Evolutionary conservation across 2,888 invertebrate species (phyloP).

Genomic region (Hipparchia sbordonii): DNA sequence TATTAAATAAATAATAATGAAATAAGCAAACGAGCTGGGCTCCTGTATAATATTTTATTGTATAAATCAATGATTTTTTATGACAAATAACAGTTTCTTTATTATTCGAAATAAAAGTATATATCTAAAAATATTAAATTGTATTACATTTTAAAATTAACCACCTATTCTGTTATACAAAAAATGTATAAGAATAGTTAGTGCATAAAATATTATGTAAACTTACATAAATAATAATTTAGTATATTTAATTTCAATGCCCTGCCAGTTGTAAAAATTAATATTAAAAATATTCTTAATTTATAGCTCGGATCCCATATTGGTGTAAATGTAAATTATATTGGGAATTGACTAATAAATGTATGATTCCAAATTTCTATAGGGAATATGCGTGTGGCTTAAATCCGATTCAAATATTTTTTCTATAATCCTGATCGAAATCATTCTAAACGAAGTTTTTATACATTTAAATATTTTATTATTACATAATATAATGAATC

Average conservation of each 20-base stretch:
- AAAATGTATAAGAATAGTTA: neutral
- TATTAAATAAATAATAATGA: neutral
- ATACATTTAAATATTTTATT: no score
- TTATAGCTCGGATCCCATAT: neutral
- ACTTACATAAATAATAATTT: conserved; percentile 1
- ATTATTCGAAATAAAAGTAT: neutral
- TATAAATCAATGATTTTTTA: neutral
- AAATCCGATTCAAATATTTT: no score
- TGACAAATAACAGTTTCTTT: neutral
- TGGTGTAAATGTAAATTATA: neutral
- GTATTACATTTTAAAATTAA: neutral
- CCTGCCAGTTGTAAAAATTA: conserved; percentile 27
- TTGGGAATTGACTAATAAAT: conserved; percentile 1
- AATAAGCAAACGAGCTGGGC: neutral
- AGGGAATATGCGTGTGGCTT: no score
- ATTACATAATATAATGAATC: no score
- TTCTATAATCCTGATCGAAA: no score
- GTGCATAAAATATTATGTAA: neutral
- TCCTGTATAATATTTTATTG: neutral
- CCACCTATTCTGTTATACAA: neutral
- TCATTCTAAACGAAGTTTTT: no score
- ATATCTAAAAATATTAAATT: neutral
- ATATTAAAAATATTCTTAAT: conserved; percentile 3
- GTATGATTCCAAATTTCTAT: neutral
- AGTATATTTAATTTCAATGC: conserved; percentile 20